Conservation (phyloP, 30 jellyfish, hydroid and myxozoan species). For the Aurelia sp. region DNA sequence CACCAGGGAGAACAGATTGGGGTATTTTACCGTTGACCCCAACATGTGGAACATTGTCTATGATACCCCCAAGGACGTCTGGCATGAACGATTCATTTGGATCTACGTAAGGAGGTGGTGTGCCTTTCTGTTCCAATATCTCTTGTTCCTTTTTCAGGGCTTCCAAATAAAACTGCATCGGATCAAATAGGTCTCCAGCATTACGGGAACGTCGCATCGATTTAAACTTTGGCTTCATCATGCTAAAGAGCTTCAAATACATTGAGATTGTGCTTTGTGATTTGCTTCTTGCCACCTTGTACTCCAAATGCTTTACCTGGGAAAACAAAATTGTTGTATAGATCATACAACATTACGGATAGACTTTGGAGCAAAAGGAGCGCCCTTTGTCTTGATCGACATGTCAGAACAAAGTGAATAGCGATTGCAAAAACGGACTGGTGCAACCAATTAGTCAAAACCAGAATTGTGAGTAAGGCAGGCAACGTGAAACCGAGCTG, state of each 20-base stretch:
- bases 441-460: too few relatives aligned
- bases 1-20: constrained; percentile 76
- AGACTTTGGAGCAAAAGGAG: too few relatives aligned
- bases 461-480: too few relatives aligned
- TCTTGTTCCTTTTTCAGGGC: constrained; percentile 51
- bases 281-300: background rate
- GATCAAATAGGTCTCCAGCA: background rate
- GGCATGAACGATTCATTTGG: constrained; percentile 2
- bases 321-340: background rate
- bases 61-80: constrained; percentile 55
- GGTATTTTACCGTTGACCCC: constrained; percentile 68
- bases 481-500: too few relatives aligned
- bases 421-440: too few relatives aligned
- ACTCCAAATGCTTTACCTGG: constrained; percentile 29
- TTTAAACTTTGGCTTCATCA: constrained; percentile 1
- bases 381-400: too few relatives aligned
- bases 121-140: background rate
- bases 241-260: background rate
- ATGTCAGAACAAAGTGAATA: too few relatives aligned
- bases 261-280: background rate
- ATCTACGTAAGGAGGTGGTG: constrained; percentile 12
- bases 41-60: constrained; percentile 68
- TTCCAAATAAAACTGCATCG: constrained; percentile 26
- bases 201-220: constrained; percentile 37
- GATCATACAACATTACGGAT: background rate